These are phyloP conservation scores for Drosophila nigricruria DNA, from an alignment of 2,888 invertebrate genomes.

Conservation along the genomic window DNA sequence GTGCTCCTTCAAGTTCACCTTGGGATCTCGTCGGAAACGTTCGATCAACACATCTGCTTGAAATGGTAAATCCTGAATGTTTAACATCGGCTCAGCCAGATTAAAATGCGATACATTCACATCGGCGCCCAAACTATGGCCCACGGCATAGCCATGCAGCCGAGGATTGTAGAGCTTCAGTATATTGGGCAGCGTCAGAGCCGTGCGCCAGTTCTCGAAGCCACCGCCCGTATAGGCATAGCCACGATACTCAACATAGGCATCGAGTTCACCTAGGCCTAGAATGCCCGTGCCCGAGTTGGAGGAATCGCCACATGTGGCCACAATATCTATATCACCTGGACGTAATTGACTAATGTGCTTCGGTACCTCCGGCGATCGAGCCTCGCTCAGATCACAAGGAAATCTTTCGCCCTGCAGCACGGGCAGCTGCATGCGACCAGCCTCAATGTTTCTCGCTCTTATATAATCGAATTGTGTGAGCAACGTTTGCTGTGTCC, in stretches of 20 bases:
- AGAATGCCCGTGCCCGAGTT: slow-evolving; percentile 86
- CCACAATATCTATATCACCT: slow-evolving; percentile 88
- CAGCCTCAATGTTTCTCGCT: not conserved
- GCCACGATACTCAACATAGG: slow-evolving; percentile 85
- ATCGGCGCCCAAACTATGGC: slow-evolving; percentile 86
- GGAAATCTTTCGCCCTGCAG: slow-evolving; percentile 23
- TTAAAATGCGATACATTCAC: slow-evolving; percentile 85
- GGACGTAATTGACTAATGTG: slow-evolving; percentile 87
- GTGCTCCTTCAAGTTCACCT: slow-evolving; percentile 86
- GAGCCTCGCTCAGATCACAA: slow-evolving; percentile 24
- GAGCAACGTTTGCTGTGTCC: slow-evolving; percentile 27
- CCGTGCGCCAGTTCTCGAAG: slow-evolving; percentile 86
- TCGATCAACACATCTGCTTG: slow-evolving; percentile 87
- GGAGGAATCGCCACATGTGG: slow-evolving; percentile 87
- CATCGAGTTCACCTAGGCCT: slow-evolving; percentile 66
- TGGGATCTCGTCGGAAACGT: slow-evolving; percentile 86
- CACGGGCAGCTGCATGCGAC: slow-evolving; percentile 30
- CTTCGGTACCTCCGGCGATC: slow-evolving; percentile 80
- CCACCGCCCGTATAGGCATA: slow-evolving; percentile 86
- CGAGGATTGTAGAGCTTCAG: slow-evolving; percentile 88
- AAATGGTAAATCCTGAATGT: slow-evolving; percentile 86
- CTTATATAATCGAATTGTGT: slow-evolving; percentile 29
- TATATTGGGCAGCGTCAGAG: slow-evolving; percentile 87
- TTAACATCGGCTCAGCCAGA: slow-evolving; percentile 87
- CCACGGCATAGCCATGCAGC: slow-evolving; percentile 87